These are phyloP conservation scores for Scalopus aquaticus DNA, from an alignment of 2,113 vertebrate genomes.

Conservation along the genomic window DNA sequence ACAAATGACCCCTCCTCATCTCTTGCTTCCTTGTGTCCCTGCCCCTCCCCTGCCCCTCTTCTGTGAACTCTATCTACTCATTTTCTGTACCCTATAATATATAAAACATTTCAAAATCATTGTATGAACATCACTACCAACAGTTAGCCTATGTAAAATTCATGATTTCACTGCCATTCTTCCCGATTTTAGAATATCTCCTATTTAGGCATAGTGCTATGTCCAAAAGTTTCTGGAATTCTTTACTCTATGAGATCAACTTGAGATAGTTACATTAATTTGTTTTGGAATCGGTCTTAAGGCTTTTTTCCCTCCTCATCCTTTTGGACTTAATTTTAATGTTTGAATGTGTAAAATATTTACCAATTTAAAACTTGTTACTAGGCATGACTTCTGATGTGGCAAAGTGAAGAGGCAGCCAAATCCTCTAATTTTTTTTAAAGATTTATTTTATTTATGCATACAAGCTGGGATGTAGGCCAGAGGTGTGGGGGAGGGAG, in stretches of 20 bases:
- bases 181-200: not conserved
- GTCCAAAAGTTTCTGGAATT: not conserved
- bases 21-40: too few relatives aligned
- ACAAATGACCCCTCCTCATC: not conserved
- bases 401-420: not conserved
- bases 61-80: too few relatives aligned
- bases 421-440: conserved; percentile 9
- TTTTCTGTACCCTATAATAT: not conserved
- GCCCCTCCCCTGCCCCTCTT: too few relatives aligned
- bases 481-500: too few relatives aligned
- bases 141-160: not conserved
- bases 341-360: not conserved
- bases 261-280: not conserved
- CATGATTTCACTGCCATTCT: not conserved
- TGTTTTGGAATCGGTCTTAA: too few relatives aligned
- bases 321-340: not conserved
- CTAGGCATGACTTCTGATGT: not conserved
- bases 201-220: not conserved
- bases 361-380: conserved; percentile 31
- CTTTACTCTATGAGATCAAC: not conserved
- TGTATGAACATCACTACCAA: not conserved
- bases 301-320: too few relatives aligned
- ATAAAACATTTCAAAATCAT: not conserved
- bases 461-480: too few relatives aligned
- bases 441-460: too few relatives aligned